Evolutionary conservation across 2,797 vertebrate species (phyloP).

Genomic region (Periparus ater): DNA sequence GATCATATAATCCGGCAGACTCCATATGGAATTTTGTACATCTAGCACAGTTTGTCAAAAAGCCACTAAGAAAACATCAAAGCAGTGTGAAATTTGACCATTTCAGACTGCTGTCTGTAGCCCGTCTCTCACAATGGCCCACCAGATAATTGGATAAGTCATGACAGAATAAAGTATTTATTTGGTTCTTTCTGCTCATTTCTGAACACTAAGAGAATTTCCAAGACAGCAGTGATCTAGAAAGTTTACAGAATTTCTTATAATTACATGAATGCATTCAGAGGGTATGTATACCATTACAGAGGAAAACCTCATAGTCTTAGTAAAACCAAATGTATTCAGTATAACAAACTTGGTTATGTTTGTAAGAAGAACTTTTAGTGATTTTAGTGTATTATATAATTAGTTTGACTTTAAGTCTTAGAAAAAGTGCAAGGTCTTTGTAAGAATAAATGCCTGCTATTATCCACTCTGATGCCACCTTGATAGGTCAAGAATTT

Average conservation of each 20-base stretch:
- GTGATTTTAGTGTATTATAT: slow-evolving; percentile 1
- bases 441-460: not conserved
- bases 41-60: not conserved
- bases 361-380: slow-evolving; percentile 46
- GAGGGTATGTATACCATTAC: not conserved
- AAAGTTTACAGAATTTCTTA: not conserved
- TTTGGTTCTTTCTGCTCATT: not conserved
- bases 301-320: not conserved
- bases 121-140: not conserved
- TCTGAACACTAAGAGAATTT: not conserved
- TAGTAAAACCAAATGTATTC: slow-evolving; percentile 42
- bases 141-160: not conserved
- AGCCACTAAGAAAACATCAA: not conserved
- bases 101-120: not conserved
- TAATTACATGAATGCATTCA: not conserved
- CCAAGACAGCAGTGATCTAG: not conserved
- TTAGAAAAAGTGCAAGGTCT: not conserved
- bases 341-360: slow-evolving; percentile 5
- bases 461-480: not conserved
- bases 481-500: not conserved
- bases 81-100: not conserved
- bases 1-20: not conserved
- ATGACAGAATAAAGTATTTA: not conserved
- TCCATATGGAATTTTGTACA: not conserved
- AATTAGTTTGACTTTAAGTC: not conserved